Evolutionary conservation across 2,113 vertebrate species (phyloP).

Genomic region (Tretioscincus oriximinensis): DNA sequence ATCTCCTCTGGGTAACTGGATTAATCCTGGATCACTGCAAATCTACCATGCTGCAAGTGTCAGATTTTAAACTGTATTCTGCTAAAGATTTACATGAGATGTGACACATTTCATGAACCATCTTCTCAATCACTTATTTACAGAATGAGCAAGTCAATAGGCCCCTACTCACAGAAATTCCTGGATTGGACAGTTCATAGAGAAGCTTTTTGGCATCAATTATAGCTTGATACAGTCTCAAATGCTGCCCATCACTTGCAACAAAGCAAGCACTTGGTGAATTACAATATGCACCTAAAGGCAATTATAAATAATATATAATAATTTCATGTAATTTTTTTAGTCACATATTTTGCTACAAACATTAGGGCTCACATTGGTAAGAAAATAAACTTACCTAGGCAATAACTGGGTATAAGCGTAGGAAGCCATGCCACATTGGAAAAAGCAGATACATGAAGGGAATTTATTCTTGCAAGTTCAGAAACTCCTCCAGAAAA

Average conservation of each 20-base stretch:
- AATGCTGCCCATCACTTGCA: slow-evolving; percentile 91
- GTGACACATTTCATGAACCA: too few relatives aligned
- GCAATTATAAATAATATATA: slow-evolving; percentile 33
- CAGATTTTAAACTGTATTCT: too few relatives aligned
- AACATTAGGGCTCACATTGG: background rate
- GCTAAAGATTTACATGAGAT: too few relatives aligned
- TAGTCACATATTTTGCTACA: background rate
- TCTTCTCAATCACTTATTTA: background rate
- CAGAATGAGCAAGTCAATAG: background rate
- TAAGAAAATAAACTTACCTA: slow-evolving; percentile 79
- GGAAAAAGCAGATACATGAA: slow-evolving; percentile 93
- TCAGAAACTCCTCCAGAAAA: slow-evolving; percentile 96
- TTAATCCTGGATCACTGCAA: too few relatives aligned
- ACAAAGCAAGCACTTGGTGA: slow-evolving; percentile 98
- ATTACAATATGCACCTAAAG: slow-evolving; percentile 91
- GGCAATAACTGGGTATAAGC: slow-evolving; percentile 93
- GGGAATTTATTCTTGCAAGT: slow-evolving; percentile 95
- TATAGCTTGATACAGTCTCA: slow-evolving; percentile 95
- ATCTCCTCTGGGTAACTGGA: too few relatives aligned
- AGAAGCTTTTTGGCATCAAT: slow-evolving; percentile 96
- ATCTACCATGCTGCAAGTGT: too few relatives aligned
- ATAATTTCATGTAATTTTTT: background rate
- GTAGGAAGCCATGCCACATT: slow-evolving; percentile 96
- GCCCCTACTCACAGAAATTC: slow-evolving; percentile 89
- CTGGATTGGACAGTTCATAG: slow-evolving; percentile 92